Percentiles rank a stretch among this genome's conserved stretches.
phyloP scores from a whole-genome alignment of 2,113 vertebrate genomes.

The Silurus glanis region DNA sequence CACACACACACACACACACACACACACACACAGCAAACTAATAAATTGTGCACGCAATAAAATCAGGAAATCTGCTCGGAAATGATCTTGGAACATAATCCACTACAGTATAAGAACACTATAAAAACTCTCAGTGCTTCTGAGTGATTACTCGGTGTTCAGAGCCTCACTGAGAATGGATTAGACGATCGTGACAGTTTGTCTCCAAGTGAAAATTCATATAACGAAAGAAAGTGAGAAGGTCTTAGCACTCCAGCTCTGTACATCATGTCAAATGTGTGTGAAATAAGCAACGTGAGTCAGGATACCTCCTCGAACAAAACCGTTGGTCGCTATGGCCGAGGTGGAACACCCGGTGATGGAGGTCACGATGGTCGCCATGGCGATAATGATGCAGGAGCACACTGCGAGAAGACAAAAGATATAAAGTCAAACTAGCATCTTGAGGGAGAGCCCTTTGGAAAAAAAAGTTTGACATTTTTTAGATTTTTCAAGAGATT shows the following conservation, averaged over 20 bases:
- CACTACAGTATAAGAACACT: neutral
- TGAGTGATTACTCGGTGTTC: no score
- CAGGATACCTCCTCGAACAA: conserved; percentile 92
- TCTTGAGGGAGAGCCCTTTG: neutral
- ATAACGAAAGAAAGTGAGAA: neutral
- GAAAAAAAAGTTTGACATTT: neutral
- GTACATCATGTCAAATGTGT: neutral
- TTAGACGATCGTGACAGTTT: conserved; percentile 1
- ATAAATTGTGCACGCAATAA: neutral
- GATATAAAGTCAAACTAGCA: neutral
- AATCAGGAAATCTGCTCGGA: neutral
- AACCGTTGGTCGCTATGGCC: conserved; percentile 96
- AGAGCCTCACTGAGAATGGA: conserved; percentile 1
- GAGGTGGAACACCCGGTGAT: conserved; percentile 97
- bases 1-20: neutral
- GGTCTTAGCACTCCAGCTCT: neutral
- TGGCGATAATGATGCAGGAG: conserved; percentile 83
- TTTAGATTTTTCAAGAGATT: neutral
- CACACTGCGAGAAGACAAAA: conserved; percentile 71
- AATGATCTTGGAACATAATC: neutral
- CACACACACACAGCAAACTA: neutral
- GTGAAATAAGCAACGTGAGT: neutral
- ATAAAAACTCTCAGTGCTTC: no score
- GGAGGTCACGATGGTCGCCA: conserved; percentile 94
- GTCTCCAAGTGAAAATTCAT: neutral